A percentile compares a stretch with the other conserved stretches of the same genome.
phyloP scores from a whole-genome alignment of 2,888 invertebrate genomes.

The Drosophila paranaensis region DNA sequence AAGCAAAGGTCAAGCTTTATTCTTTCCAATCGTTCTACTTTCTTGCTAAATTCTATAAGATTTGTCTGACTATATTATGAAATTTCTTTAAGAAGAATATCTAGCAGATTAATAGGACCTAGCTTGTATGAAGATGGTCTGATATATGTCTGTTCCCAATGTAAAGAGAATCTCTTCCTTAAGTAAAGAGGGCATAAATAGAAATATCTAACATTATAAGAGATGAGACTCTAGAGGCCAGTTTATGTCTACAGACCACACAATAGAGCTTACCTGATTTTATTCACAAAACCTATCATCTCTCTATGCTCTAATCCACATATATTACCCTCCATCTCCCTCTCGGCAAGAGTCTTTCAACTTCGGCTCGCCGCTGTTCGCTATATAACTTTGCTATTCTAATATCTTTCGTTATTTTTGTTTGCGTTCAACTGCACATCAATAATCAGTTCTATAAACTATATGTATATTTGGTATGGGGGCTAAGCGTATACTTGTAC shows the following conservation, averaged over 20 bases:
- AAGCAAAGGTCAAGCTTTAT: neutral
- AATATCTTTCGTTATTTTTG: neutral
- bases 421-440: slow-evolving; percentile 29
- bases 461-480: slow-evolving; percentile 17
- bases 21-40: neutral
- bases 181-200: too few species aligned
- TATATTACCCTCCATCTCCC: too few species aligned
- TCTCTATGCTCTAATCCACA: too few species aligned
- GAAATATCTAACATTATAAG: too few species aligned
- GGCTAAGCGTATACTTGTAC: slow-evolving; percentile 58
- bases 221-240: too few species aligned
- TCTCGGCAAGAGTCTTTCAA: neutral
- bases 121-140: too few species aligned
- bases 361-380: neutral
- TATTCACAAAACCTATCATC: too few species aligned
- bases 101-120: too few species aligned
- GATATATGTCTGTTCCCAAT: too few species aligned
- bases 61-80: neutral
- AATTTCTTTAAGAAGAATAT: neutral
- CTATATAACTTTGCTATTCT: neutral
- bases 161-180: too few species aligned
- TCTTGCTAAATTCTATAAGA: neutral
- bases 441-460: neutral
- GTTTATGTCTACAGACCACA: too few species aligned
- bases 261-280: too few species aligned